Evolutionary conservation across 2,888 invertebrate genomes (phyloP), one percentile per base, ranked within the genome.

Genomic region (Drosophila parthenogenetica): DNA sequence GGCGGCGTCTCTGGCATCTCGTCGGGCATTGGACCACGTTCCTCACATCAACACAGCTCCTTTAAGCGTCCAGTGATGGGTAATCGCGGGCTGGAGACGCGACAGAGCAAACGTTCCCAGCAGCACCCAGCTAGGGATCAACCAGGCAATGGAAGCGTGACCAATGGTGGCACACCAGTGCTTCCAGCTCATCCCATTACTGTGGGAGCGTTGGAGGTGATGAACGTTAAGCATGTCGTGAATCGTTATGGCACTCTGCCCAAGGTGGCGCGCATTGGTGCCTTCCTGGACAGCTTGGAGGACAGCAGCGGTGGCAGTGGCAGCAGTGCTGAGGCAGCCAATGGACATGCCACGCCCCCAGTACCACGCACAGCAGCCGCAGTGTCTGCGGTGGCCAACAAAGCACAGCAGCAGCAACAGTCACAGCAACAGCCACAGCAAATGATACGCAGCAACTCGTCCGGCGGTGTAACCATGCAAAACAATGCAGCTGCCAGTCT

Each of bases 171-270:
- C 1, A 65, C 77, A 3, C 64, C 74, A 1, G 54, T 64, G n/a
- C 35, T 74, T 13, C 45, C 72, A 0, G 81, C 83, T 3, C 90
- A 91, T 69, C 94, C 94, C 83, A 95, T 97, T 35, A 96, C 97
- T 86, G 97, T 98, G 72, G 98, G 98, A 58, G 98, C 98, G 19
- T 93, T 98, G 81, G 98, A 98, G 93, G 98, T 98, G 77, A 97
- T 98, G 93, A 98, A 98, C 93, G 98, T 98, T 55, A 96, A 97
- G 90, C 95, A 97, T 79, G 98, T 98, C 48, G 97, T 97, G 77
- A 98, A 97, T 92, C 95, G 98, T 25, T 99, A 98, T 91, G 99
- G 99, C 16, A 99, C 99, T 10, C 93, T 99, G 89, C 99, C 99
- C 0, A 99, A 99, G 93, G 98, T 97, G 50, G 98, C 98, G 10